Evolutionary conservation across 92 coral and sea anemone species (phyloP), one percentile per base, ranked within the genome.

Genomic region (Micromussa lordhowensis): DNA sequence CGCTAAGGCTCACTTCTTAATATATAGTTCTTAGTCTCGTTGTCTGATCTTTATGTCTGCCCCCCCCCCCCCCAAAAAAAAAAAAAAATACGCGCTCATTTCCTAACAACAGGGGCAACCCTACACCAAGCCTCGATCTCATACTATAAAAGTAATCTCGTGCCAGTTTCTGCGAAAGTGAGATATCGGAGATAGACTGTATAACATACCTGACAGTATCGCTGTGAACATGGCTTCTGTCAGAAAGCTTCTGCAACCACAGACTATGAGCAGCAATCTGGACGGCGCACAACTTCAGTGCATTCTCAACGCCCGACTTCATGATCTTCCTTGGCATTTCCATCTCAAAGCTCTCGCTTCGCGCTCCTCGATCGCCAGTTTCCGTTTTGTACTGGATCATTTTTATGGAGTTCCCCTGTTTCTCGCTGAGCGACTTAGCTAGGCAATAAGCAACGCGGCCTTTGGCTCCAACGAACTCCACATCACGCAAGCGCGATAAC

Each of bases 181-280:
- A 4, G 17, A 66, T 66, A 26, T 9, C 71, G 5, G 18, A 28
- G n/a, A 26, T 5, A 9, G 30, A 1, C 2, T 63, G 9, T 31
- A 24, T 26, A 32, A 58, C 91, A 8, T 35, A 88, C 94, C 92
- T 91, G 21, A 79, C 77, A n/a, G 63, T 57, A 30, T 83, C 82
- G 14, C 64, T 24, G 35, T 86, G 72, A 51, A 51, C 59, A 26
- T 61, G 66, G 19, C 68, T 81, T 66, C 87, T 78, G 70, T 73
- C 83, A 22, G 75, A 66, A 24, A 76, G 74, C 80, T 89, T 93
- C 93, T 59, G 75, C 36, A 91, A 30, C 76, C 77, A 85, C 40
- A 90, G 85, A 80, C 94, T 86, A 72, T 86, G 96, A 16, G 94
- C 94, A 28, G 88, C 92, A 38, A 94, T 88, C 82, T 91, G 87